Conservation (phyloP, 2,888 invertebrate genomes). For the Ctenicera cuprea region DNA sequence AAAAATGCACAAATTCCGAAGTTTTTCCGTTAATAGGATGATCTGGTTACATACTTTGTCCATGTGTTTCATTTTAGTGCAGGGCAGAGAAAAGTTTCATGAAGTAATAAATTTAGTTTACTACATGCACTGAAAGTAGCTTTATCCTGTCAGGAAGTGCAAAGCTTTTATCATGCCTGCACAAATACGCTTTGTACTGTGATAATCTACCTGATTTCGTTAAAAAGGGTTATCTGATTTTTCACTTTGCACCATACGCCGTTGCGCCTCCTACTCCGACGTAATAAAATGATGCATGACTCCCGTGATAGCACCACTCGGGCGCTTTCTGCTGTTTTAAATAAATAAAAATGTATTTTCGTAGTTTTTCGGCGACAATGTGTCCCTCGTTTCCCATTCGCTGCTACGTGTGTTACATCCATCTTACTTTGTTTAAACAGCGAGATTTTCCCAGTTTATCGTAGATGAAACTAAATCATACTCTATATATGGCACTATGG, state of each 20-base stretch:
- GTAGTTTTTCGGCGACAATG: slow-evolving; percentile 50
- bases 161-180: slow-evolving; percentile 13
- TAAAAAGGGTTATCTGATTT: slow-evolving; percentile 42
- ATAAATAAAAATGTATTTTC: slow-evolving; percentile 54
- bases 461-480: slow-evolving; percentile 23
- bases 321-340: slow-evolving; percentile 46
- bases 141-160: slow-evolving; percentile 6
- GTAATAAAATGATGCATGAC: slow-evolving; percentile 51
- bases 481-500: slow-evolving; percentile 3
- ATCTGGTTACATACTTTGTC: too few relatives aligned
- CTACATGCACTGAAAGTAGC: slow-evolving; percentile 6
- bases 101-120: slow-evolving; percentile 4
- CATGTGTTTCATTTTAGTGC: too few relatives aligned
- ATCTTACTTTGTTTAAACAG: slow-evolving; percentile 45
- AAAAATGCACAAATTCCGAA: too few relatives aligned
- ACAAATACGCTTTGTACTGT: slow-evolving; percentile 18
- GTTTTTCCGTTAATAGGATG: too few relatives aligned
- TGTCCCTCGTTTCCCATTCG: slow-evolving; percentile 49
- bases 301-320: slow-evolving; percentile 43
- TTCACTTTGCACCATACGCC: slow-evolving; percentile 42
- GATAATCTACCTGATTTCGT: slow-evolving; percentile 29
- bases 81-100: neutral
- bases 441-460: slow-evolving; percentile 39
- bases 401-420: slow-evolving; percentile 40
- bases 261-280: slow-evolving; percentile 36